Evolutionary conservation across 2,888 invertebrate species (phyloP).

Genomic region (Linnaemya tessellans): DNA sequence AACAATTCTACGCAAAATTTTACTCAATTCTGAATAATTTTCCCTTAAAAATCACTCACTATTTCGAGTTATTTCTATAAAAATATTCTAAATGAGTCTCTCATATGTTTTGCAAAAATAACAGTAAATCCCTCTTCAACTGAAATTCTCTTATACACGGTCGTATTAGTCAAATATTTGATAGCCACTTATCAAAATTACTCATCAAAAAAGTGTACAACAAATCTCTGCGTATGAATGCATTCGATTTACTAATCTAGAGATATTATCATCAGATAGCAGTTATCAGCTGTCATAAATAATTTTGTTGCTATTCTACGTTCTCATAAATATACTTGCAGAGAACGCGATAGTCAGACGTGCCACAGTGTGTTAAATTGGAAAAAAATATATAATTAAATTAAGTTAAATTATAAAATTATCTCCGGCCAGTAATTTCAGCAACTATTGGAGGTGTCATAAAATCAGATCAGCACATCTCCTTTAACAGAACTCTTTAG

Average conservation of each 20-base stretch:
- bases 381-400: background rate
- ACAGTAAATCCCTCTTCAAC: background rate
- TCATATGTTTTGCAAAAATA: background rate
- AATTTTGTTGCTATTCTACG: slow-evolving; percentile 56
- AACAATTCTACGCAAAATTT: too few species aligned
- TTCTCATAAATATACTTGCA: slow-evolving; percentile 4
- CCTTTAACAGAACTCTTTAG: too few species aligned
- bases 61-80: background rate
- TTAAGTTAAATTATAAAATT: too few species aligned
- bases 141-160: slow-evolving; percentile 17
- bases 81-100: background rate
- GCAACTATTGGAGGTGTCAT: too few species aligned
- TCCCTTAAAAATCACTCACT: background rate
- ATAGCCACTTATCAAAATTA: slow-evolving; percentile 1
- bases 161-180: background rate
- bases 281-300: slow-evolving; percentile 66
- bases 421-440: too few species aligned
- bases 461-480: too few species aligned
- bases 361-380: background rate
- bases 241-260: slow-evolving; percentile 62
- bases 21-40: too few species aligned
- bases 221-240: slow-evolving; percentile 53
- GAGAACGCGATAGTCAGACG: background rate
- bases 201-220: slow-evolving; percentile 31
- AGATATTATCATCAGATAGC: slow-evolving; percentile 69